Percentiles rank a stretch among this genome's conserved stretches.
Evolutionary conservation across 2,797 vertebrate species (phyloP).

Genomic region (Ispidina picta): DNA sequence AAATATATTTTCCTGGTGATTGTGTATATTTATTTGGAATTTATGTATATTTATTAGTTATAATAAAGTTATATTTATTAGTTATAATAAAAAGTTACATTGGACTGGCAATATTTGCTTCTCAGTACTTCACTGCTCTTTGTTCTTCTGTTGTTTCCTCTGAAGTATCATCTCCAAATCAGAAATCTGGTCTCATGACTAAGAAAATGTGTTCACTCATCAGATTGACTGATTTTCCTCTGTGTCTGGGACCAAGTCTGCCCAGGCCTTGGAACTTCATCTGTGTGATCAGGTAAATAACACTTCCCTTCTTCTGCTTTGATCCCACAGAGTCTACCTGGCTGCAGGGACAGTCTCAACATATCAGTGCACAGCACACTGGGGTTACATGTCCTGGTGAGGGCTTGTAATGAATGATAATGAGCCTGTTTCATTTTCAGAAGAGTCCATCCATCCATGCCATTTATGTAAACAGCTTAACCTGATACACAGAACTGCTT

Average conservation of each 20-base stretch:
- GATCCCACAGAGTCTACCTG: neutral
- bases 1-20: neutral
- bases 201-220: neutral
- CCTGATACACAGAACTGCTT: neutral
- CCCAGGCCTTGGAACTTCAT: neutral
- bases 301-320: neutral
- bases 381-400: neutral
- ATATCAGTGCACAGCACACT: neutral
- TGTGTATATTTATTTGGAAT: neutral
- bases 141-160: neutral
- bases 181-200: neutral
- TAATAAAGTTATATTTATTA: too few relatives aligned
- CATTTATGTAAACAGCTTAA: constrained; percentile 11
- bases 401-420: neutral
- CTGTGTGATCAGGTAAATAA: neutral
- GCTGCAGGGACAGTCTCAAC: neutral
- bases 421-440: neutral
- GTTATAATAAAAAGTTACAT: neutral
- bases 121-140: neutral
- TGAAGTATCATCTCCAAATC: neutral
- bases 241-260: neutral
- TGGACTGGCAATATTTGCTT: neutral
- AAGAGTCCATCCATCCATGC: neutral
- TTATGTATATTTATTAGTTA: neutral
- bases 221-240: neutral